Base-by-base conservation (phyloP, 2,888 invertebrate species). In the Eurois occulta region DNA sequence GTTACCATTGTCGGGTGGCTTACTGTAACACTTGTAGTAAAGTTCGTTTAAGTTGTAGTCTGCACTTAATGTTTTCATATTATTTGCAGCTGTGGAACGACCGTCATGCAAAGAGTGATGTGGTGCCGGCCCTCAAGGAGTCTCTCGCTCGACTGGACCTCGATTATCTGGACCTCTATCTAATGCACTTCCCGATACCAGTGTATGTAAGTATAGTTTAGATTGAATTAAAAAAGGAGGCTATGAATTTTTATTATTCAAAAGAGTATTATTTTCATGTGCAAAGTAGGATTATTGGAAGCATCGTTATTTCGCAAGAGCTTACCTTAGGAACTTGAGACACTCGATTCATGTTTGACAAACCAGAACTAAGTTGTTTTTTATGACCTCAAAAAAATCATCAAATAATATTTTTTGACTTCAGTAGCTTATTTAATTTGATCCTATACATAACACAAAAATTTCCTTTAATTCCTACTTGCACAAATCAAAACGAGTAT, bases 131-230 rank as follows among this genome's bases (percentile, higher is more conserved):
- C 0, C 86, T 95, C 60, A 87, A 87, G 46, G 86, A 90, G 41
- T 94, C 95, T 0, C 91, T 95, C 2, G 60, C 83, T 2, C 87
- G 86, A 5, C 89, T 95, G 18, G 87, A 88, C 38, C 78, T 94
- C 71, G 84, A 88, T 2, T 95, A 95, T 55, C 90, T 95, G 0
- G 94, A 96, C 71, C 83, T 96, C 8, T 95, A 92, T 67, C 92
- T 95, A 1, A 94, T 95, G 28, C 95, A 95, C 78, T 95, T 92
- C 90, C 95, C 95, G 0, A 35, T 95, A 2, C 90, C 91, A 1
- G 78, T 86, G 10, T 77, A 80, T 67, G 94, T 94, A 72, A 92
- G 94, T 90, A 35, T 68, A 3, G 13, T 41, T 64, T n/a, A 21
- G 8, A 28, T 2, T 1, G 0, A 38, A 2, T 67, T 6, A 10